These are phyloP conservation scores for Callithrix jacchus DNA, from an alignment of 2,113 vertebrate species.

Conservation along the genomic window DNA sequence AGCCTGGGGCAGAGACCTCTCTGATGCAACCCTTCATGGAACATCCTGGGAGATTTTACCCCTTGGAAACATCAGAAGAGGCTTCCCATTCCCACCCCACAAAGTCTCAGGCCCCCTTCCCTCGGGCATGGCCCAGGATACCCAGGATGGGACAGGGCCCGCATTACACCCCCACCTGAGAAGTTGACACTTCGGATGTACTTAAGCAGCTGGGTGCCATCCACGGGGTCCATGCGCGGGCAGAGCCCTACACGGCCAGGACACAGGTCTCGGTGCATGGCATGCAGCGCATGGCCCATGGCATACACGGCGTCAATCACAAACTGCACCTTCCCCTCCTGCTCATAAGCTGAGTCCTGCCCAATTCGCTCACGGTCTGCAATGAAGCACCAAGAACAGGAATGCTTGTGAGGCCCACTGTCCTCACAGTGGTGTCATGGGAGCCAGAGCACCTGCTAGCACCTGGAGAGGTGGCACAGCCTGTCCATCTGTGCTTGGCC, in stretches of 20 bases:
- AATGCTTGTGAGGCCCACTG: fast-evolving
- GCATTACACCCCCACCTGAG: slow-evolving; percentile 85
- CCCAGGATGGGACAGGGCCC: background rate
- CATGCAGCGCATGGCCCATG: slow-evolving; percentile 95
- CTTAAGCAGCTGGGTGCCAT: slow-evolving; percentile 93
- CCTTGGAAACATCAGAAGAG: background rate
- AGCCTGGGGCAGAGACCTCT: background rate
- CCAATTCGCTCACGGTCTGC: slow-evolving; percentile 95
- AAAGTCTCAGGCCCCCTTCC: background rate
- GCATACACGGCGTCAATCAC: slow-evolving; percentile 95
- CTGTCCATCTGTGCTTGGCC: fast-evolving
- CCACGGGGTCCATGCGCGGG: slow-evolving; percentile 92
- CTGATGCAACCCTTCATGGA: background rate
- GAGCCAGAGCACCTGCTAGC: background rate
- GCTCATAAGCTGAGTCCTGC: slow-evolving; percentile 93
- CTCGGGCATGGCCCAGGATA: background rate
- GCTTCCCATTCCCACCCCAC: background rate
- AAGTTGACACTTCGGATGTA: slow-evolving; percentile 97
- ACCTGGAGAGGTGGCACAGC: background rate
- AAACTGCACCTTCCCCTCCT: slow-evolving; percentile 97
- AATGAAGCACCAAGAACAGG: fast-evolving
- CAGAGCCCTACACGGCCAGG: slow-evolving; percentile 93
- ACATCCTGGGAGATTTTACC: background rate
- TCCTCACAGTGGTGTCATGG: fast-evolving
- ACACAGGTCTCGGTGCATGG: slow-evolving; percentile 95